These are phyloP conservation scores for Cinara cedri DNA, from an alignment of 2,888 invertebrate species.

Conservation along the genomic window DNA sequence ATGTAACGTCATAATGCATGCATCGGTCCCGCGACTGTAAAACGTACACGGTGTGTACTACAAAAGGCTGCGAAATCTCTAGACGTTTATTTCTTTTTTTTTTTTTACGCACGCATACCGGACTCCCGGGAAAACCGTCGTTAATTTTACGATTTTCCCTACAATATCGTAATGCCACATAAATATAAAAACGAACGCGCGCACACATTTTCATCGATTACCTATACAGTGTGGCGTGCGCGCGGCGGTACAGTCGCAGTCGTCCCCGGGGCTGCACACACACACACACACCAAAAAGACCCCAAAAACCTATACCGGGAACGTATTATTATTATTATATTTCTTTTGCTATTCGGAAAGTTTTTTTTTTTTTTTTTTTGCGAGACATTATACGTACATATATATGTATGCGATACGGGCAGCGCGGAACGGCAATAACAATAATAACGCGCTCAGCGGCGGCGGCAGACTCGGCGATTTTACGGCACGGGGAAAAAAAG, in stretches of 20 bases:
- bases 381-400: no score
- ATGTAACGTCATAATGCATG: no score
- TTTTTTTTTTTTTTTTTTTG: slow-evolving; percentile 52
- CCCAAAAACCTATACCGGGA: slow-evolving; percentile 14
- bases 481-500: slow-evolving; percentile 55
- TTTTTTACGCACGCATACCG: not conserved
- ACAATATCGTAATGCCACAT: no score
- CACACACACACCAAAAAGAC: slow-evolving; percentile 24
- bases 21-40: no score
- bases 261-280: not conserved
- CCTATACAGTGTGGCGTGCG: slow-evolving; percentile 11
- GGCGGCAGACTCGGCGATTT: slow-evolving; percentile 51
- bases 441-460: slow-evolving; percentile 50
- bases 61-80: not conserved
- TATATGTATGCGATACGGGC: no score
- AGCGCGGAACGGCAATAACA: slow-evolving; percentile 44
- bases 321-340: slow-evolving; percentile 42
- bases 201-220: slow-evolving; percentile 48
- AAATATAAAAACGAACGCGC: not conserved
- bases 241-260: no score
- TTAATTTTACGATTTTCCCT: slow-evolving; percentile 20
- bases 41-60: no score
- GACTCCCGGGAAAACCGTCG: slow-evolving; percentile 28
- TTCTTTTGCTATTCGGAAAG: slow-evolving; percentile 37
- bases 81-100: not conserved